Evolutionary conservation across 2,888 invertebrate genomes (phyloP).

Genomic region (Apoda limacodes): DNA sequence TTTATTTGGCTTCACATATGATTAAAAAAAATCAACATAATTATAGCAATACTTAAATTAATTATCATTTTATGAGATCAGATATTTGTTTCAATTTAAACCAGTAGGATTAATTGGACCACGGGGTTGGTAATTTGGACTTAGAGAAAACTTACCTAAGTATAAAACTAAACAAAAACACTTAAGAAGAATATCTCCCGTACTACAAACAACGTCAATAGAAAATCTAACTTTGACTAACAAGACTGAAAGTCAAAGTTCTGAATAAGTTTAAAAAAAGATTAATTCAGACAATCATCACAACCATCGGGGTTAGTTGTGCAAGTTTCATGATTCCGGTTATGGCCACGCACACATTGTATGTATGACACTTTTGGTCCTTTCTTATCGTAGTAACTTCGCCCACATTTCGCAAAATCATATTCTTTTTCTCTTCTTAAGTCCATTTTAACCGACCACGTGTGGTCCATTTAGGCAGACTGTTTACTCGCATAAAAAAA

Average conservation of each 20-base stretch:
- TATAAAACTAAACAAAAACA: neutral
- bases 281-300: neutral
- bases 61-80: neutral
- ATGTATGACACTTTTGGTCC: no score
- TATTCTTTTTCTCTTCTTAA: no score
- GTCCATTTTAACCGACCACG: no score
- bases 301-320: no score
- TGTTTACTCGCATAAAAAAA: neutral
- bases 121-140: no score
- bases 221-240: neutral
- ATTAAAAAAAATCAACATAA: neutral
- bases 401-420: no score
- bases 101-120: neutral
- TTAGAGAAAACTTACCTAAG: no score
- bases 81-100: neutral
- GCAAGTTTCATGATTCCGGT: no score
- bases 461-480: neutral
- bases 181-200: neutral
- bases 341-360: no score
- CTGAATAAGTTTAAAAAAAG: neutral
- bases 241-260: neutral
- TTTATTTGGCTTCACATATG: neutral
- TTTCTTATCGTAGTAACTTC: no score
- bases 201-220: neutral
- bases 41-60: neutral